A percentile compares a stretch with the other conserved stretches of the same genome.
These are phyloP conservation scores for Drosophila mulleri DNA, from an alignment of 2,888 invertebrate genomes.

Conservation along the genomic window DNA sequence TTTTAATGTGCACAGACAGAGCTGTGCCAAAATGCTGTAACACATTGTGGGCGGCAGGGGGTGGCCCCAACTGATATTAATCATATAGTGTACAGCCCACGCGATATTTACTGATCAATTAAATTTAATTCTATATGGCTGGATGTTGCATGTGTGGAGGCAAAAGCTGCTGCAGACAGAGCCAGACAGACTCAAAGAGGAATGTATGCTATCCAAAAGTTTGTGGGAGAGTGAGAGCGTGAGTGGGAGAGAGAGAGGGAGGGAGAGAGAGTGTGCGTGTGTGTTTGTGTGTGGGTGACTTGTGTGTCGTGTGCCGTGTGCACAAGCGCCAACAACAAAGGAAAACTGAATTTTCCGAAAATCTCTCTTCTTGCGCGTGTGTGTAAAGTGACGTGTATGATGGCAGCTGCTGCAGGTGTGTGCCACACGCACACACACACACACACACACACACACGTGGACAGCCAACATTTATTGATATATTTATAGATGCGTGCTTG, in stretches of 20 bases:
- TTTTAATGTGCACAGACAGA: conserved; percentile 36
- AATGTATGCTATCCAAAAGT: conserved; percentile 52
- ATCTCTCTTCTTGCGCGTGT: conserved; percentile 24
- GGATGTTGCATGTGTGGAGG: conserved; percentile 42
- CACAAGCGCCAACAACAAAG: conserved; percentile 73
- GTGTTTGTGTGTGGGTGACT: conserved; percentile 50
- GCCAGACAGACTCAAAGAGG: conserved; percentile 26
- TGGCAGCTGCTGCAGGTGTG: conserved; percentile 61
- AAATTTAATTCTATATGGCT: conserved; percentile 48
- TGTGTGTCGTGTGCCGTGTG: conserved; percentile 84
- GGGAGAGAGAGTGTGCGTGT: conserved; percentile 30
- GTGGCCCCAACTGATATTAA: conserved; percentile 50
- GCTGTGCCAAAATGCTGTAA: conserved; percentile 68
- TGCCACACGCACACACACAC: conserved; percentile 27
- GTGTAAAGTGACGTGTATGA: conserved; percentile 54
- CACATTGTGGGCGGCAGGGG: not conserved
- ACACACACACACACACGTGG: conserved; percentile 1
- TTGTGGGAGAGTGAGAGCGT: conserved; percentile 38
- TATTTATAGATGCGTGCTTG: conserved; percentile 47
- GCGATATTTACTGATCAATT: conserved; percentile 43
- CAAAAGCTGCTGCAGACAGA: conserved; percentile 33
- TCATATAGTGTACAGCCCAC: conserved; percentile 47
- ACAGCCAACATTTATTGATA: conserved; percentile 16
- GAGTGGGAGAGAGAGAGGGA: conserved; percentile 23
- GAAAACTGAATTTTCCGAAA: conserved; percentile 44